These are phyloP conservation scores for Chironomus riparius DNA, from an alignment of 2,888 invertebrate species.

Conservation along the genomic window DNA sequence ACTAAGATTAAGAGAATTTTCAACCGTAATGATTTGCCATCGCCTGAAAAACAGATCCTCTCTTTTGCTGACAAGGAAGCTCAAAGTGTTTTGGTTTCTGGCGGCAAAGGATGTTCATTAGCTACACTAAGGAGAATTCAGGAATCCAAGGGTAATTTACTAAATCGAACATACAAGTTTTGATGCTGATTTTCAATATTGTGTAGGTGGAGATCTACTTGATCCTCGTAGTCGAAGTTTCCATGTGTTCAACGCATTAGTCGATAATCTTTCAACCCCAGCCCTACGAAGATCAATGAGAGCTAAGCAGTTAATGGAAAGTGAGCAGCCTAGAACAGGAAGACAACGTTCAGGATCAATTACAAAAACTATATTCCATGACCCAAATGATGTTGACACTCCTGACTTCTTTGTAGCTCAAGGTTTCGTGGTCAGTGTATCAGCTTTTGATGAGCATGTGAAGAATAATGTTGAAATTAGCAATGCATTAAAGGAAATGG, in stretches of 20 bases:
- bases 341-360: conserved; percentile 11
- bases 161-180: too few relatives aligned
- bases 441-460: conserved; percentile 53
- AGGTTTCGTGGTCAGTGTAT: conserved; percentile 60
- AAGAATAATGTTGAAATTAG: conserved; percentile 42
- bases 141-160: conserved; percentile 21
- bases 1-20: conserved; percentile 33
- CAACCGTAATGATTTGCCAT: conserved; percentile 34
- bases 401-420: conserved; percentile 46
- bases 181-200: too few relatives aligned
- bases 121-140: conserved; percentile 48
- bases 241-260: conserved; percentile 14
- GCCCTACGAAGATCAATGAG: not conserved
- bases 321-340: not conserved
- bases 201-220: not conserved
- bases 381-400: conserved; percentile 16
- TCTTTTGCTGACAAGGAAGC: conserved; percentile 45
- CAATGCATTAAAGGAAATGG: conserved; percentile 45
- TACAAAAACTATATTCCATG: conserved; percentile 14
- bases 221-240: not conserved
- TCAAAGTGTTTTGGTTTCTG: conserved; percentile 51
- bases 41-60: conserved; percentile 36
- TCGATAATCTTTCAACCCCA: conserved; percentile 1
- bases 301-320: not conserved
- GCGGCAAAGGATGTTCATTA: conserved; percentile 72